phyloP scores from a whole-genome alignment of 2,797 vertebrate species.

The Aythya fuligula region DNA sequence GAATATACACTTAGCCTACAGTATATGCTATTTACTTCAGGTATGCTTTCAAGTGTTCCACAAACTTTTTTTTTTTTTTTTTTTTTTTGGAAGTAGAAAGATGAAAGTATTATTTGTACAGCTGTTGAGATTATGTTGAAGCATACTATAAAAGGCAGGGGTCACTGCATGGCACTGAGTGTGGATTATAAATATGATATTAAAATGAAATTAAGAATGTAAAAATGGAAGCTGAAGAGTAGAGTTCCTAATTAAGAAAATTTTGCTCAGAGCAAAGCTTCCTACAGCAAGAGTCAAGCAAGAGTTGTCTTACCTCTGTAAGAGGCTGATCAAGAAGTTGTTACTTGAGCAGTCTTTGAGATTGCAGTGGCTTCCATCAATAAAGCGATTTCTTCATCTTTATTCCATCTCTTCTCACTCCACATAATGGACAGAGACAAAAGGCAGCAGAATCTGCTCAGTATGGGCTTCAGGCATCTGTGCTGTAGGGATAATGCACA shows the following conservation, averaged over 20 bases:
- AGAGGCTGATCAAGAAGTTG: not conserved
- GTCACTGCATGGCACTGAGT: not conserved
- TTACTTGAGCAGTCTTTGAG: not conserved
- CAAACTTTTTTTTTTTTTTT: too few species aligned
- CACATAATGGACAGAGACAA: not conserved
- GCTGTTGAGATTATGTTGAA: not conserved
- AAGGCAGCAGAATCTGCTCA: not conserved
- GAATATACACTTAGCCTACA: not conserved
- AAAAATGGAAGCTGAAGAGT: not conserved
- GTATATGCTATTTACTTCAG: not conserved
- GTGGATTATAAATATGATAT: not conserved
- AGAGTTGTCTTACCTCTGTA: not conserved
- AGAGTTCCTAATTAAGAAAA: not conserved
- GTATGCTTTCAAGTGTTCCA: not conserved
- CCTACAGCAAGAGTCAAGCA: not conserved
- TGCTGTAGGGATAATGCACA: accelerated
- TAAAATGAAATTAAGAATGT: not conserved
- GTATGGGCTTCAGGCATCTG: not conserved
- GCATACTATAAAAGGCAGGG: not conserved
- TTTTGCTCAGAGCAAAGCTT: not conserved
- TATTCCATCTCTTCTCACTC: not conserved
- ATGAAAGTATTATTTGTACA: not conserved
- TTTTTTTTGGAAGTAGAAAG: not conserved
- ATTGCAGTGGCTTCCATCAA: not conserved
- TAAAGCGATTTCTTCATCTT: not conserved